Conservation (phyloP, 92 coral and sea anemone species). For the Epizoanthus fatuus region DNA sequence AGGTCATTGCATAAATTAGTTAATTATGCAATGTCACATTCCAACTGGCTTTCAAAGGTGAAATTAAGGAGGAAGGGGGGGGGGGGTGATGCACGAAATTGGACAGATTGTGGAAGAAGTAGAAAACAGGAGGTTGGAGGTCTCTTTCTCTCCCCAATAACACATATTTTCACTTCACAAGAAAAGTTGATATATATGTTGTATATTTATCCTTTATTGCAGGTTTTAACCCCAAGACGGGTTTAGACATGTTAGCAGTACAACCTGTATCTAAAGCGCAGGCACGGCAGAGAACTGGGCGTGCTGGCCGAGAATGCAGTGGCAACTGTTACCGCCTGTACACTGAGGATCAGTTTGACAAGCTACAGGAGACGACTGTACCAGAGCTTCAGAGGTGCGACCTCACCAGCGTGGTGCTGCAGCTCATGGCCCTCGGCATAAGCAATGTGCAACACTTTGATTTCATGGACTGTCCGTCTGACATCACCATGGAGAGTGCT, state of each 20-base stretch:
- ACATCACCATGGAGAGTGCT: conserved; percentile 86
- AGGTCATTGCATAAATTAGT: no score
- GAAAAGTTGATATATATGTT: no score
- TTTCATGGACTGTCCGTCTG: conserved; percentile 88
- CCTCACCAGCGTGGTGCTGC: conserved; percentile 85
- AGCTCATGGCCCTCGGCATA: conserved; percentile 93
- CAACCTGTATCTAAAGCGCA: conserved; percentile 99
- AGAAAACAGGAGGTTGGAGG: no score
- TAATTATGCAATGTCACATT: no score
- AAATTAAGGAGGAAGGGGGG: no score
- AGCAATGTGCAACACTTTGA: conserved; percentile 84
- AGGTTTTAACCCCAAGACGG: conserved; percentile 98
- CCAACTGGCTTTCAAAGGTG: no score
- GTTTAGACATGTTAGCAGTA: conserved; percentile 91
- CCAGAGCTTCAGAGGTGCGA: conserved; percentile 98
- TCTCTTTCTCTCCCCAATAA: no score
- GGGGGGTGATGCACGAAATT: no score
- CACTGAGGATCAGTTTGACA: conserved; percentile 97
- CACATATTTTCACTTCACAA: no score
- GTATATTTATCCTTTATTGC: neutral
- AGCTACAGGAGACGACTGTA: conserved; percentile 77
- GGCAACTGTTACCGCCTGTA: conserved; percentile 95
- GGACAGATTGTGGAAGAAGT: no score
- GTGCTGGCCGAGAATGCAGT: conserved; percentile 97
- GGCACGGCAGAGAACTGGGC: conserved; percentile 95